Conservation (phyloP, 2,888 invertebrate species). For the Drosophila barbarae region DNA sequence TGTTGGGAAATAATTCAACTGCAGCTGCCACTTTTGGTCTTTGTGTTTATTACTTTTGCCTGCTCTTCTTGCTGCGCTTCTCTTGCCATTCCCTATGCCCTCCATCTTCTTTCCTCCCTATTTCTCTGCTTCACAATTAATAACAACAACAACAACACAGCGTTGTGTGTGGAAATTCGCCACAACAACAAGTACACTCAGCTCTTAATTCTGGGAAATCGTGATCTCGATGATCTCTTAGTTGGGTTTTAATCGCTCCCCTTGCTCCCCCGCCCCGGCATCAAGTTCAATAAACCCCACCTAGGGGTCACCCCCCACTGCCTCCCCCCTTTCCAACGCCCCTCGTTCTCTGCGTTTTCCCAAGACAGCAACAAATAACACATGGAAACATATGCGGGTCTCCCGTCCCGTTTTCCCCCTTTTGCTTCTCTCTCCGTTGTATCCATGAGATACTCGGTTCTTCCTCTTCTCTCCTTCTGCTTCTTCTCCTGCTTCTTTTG, state of each 20-base stretch:
- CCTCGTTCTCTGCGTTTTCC: slow-evolving; percentile 5
- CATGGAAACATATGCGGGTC: slow-evolving; percentile 40
- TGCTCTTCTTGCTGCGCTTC: slow-evolving; percentile 24
- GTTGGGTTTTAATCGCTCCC: slow-evolving; percentile 18
- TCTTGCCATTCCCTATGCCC: slow-evolving; percentile 2
- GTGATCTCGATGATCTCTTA: slow-evolving; percentile 29
- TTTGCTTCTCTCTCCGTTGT: slow-evolving; percentile 11
- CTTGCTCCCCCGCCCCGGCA: not conserved
- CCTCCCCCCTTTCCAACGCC: slow-evolving; percentile 12
- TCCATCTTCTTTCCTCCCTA: not conserved
- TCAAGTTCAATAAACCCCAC: slow-evolving; percentile 42
- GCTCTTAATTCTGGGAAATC: slow-evolving; percentile 34
- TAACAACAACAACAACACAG: slow-evolving; percentile 10
- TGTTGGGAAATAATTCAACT: slow-evolving; percentile 65
- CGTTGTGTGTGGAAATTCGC: slow-evolving; percentile 23
- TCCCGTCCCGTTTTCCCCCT: slow-evolving; percentile 18
- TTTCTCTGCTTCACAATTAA: slow-evolving; percentile 2
- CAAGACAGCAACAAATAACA: slow-evolving; percentile 33
- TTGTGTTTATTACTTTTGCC: slow-evolving; percentile 45
- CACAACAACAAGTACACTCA: slow-evolving; percentile 21
- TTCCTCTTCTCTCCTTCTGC: slow-evolving; percentile 12
- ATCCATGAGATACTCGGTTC: slow-evolving; percentile 5
- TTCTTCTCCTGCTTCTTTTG: slow-evolving; percentile 10
- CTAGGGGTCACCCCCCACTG: slow-evolving; percentile 18
- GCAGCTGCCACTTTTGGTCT: slow-evolving; percentile 76